Evolutionary conservation across 2,797 vertebrate species (phyloP).

Genomic region (Tamandua tetradactyla): DNA sequence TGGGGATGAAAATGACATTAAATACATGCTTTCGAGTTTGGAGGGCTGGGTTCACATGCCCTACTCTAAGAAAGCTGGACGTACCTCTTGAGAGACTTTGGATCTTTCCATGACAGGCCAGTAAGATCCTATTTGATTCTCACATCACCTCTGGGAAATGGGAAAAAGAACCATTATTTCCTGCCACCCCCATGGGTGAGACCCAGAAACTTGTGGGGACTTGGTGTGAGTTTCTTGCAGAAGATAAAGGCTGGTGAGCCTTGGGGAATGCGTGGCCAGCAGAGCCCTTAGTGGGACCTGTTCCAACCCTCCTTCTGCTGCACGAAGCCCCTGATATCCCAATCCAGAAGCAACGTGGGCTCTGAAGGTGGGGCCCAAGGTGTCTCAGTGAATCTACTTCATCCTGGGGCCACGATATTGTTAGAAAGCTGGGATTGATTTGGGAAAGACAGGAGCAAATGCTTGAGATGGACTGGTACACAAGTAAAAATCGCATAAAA

Average conservation of each 20-base stretch:
- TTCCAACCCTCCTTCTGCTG: too few species aligned
- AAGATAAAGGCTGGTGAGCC: neutral
- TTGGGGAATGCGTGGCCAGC: fast-evolving
- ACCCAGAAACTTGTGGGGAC: too few species aligned
- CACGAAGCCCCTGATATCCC: fast-evolving
- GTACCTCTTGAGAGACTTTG: fast-evolving
- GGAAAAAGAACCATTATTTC: neutral
- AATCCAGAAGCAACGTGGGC: fast-evolving
- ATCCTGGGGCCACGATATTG: neutral
- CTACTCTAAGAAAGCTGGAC: neutral
- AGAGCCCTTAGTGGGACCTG: neutral
- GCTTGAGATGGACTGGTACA: neutral
- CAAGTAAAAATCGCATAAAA: too few species aligned
- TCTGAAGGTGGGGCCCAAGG: neutral
- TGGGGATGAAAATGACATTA: neutral
- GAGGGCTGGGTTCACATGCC: fast-evolving
- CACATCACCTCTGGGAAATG: neutral
- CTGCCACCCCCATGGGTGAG: neutral
- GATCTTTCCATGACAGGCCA: neutral
- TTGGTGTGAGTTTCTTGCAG: neutral
- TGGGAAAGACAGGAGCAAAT: neutral
- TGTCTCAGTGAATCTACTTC: fast-evolving
- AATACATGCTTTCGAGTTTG: fast-evolving
- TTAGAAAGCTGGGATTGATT: neutral
- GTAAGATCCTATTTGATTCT: too few species aligned